phyloP scores from a whole-genome alignment of 2,888 invertebrate species.

The Protonemura montana region DNA sequence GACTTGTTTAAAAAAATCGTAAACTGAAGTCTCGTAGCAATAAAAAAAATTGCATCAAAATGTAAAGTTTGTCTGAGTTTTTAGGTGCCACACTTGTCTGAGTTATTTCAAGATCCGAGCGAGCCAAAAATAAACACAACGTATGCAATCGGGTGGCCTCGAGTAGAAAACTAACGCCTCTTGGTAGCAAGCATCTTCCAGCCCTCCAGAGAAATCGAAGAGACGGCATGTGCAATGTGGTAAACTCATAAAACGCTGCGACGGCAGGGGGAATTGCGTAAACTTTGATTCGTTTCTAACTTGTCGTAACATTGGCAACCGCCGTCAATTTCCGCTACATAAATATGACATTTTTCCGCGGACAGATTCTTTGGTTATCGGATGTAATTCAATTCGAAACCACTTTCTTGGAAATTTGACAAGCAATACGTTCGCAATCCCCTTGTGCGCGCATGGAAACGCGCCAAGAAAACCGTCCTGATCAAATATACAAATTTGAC shows the following conservation, averaged over 20 bases:
- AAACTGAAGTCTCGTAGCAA: too few relatives aligned
- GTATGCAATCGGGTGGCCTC: neutral
- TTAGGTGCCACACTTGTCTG: too few relatives aligned
- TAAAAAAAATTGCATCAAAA: too few relatives aligned
- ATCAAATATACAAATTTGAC: neutral
- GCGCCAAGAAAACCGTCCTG: neutral
- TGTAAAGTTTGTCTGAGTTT: too few relatives aligned
- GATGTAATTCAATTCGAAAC: neutral
- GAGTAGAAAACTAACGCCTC: neutral
- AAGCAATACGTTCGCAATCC: neutral
- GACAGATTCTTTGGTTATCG: neutral
- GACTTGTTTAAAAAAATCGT: too few relatives aligned
- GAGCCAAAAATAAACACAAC: neutral
- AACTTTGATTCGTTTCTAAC: neutral
- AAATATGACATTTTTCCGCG: neutral
- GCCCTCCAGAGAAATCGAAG: neutral
- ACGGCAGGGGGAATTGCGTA: neutral
- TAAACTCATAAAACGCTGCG: neutral
- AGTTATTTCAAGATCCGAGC: neutral
- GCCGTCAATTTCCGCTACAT: neutral
- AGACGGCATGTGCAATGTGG: neutral
- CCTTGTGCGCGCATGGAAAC: neutral
- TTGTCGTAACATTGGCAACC: neutral
- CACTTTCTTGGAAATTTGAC: conserved; percentile 7
- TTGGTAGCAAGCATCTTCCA: neutral